These are phyloP conservation scores for Lagodon rhomboides DNA, from an alignment of 2,797 vertebrate genomes.

Conservation along the genomic window DNA sequence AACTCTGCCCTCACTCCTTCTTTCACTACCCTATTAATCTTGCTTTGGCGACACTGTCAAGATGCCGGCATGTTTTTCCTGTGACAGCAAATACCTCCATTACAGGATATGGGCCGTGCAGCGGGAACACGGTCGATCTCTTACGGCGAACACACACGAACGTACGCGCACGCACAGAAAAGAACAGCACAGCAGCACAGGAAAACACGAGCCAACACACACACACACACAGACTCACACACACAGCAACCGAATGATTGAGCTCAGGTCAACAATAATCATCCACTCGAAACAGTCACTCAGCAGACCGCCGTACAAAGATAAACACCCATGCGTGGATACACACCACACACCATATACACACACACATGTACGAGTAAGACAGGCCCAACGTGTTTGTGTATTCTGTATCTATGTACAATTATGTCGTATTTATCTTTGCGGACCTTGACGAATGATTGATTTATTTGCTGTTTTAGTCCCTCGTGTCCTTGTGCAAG, in stretches of 20 bases:
- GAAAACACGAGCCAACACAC: background rate
- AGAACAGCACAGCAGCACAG: background rate
- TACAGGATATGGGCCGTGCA: conserved; percentile 62
- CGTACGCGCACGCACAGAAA: conserved; percentile 15
- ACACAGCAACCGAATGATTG: conserved; percentile 20
- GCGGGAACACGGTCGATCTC: conserved; percentile 25
- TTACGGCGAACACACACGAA: conserved; percentile 24
- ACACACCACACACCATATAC: conserved; percentile 9
- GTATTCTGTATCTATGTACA: conserved; percentile 7
- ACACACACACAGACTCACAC: conserved; percentile 18
- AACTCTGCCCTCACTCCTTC: conserved; percentile 42
- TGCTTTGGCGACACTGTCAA: conserved; percentile 64
- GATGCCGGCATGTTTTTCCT: conserved; percentile 66
- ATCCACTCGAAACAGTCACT: conserved; percentile 45
- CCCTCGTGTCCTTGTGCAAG: conserved; percentile 4
- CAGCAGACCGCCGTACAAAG: conserved; percentile 46
- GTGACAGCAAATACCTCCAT: conserved; percentile 72
- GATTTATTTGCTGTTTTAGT: conserved; percentile 35
- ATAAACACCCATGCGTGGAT: conserved; percentile 32
- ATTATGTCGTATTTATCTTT: conserved; percentile 31
- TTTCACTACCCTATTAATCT: conserved; percentile 67
- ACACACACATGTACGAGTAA: background rate
- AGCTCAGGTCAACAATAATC: conserved; percentile 47
- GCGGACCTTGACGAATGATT: conserved; percentile 13
- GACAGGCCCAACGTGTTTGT: conserved; percentile 16